Base-by-base conservation (phyloP, 1,140 invertebrate species). In the Glossosoma conforme region DNA sequence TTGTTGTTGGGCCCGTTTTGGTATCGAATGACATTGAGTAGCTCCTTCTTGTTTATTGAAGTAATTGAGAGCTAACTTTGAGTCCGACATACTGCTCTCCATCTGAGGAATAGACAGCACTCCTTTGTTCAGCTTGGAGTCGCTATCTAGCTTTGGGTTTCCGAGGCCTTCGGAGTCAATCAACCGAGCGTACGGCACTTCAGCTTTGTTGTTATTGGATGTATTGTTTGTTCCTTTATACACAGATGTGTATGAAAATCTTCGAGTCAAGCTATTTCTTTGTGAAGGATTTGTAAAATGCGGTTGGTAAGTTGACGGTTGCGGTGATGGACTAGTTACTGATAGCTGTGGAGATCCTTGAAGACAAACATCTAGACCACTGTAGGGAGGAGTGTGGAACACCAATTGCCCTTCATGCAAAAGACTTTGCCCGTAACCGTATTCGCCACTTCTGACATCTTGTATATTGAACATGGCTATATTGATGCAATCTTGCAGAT, bases 381-480 rank as follows among this genome's bases (percentile, higher is more conserved):
- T 88, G 59, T 92, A 92, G 0, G 89, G 89, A 0, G 89, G 87
- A 1, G 90, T 91, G 53, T 93, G 87, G 66, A 95, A 94, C 19
- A 97, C 85, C n/a, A 95, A 71, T 63, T 91, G 86, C 28, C 84
- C 83, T 38, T 86, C 82, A 62, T 94, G 88, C 8, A 98, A 73
- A 58, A 97, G 85, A 65, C 93, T 97, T 65, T 97, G 93, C 2
- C 93, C 94, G 67, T 92, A 97, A 0, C 91, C 91, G 63, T 74
- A 79, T 61, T 80, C 77, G 25, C 76, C 77, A n/a, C 72, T 71
- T 37, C 73, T 73, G 20, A 65, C 66, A 58, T 75, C 71, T 48
- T 72, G 67, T 1, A 75, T 63, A 49, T 75, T 72, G 44, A 75
- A 75, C 55, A 73, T 63, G 2, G 88, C 89, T 44, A 91, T 80